Evolutionary conservation across 2,113 vertebrate species (phyloP), one percentile per base, ranked within the genome.

Genomic region (Benitochromis conjunctus): DNA sequence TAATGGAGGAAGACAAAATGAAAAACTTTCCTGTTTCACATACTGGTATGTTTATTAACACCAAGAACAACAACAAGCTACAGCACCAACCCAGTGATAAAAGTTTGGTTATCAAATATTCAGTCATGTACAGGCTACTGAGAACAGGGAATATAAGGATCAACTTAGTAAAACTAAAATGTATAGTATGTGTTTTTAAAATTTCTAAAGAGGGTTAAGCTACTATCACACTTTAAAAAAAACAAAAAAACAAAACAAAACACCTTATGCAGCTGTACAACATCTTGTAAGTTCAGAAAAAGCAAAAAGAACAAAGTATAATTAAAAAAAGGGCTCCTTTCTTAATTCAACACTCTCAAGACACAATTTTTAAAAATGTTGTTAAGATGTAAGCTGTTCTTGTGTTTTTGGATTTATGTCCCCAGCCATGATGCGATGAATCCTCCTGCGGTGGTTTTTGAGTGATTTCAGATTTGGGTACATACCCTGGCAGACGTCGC

Each of bases 361-460:
- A 29, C 16, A 82, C 6, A 76, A 64, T 62, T 43, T 83, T 7
- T 66, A 79, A 24, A 82, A 57, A 54, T 18, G 18, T 19, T 78
- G 84, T 76, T 91, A 85, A 51, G 58, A 77, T 34, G 60, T 69
- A 21, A 78, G 58, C 6, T 87, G 81, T 58, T 90, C 89, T 48
- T 69, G 89, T 19, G 84, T 18, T 71, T 81, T 71, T 29, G 81
- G 83, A 57, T 29, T 79, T 1, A 46, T 31, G 31, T 92, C 85
- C 60, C 94, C 95, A 64, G 88, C 93, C 89, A 95, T 86, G 56
- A 96, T 95, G 36, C 92, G 92, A 93, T 96, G 96, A 69, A 95
- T 94, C 80, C 94, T 95, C 74, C 95, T 91, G 48, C 93, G 94
- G 90, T 97, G 96, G 91, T 95, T 96, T 91, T 95, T 95, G 7